Percentiles rank a stretch among this genome's conserved stretches.
phyloP scores from a whole-genome alignment of 2,888 invertebrate species.

The Spodoptera picta region DNA sequence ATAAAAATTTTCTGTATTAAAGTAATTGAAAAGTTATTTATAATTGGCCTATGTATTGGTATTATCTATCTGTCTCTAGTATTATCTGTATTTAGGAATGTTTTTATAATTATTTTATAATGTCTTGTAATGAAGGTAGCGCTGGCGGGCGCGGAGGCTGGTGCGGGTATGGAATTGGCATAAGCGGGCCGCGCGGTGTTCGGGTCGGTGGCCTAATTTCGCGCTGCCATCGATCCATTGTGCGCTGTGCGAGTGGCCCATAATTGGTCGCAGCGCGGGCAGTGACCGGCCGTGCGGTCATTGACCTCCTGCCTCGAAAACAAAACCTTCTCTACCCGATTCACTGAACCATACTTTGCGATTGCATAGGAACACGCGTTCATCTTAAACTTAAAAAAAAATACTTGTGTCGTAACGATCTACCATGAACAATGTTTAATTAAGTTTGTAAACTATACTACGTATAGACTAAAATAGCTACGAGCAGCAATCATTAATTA shows the following conservation, averaged over 20 bases:
- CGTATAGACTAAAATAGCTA: conserved; percentile 2
- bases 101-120: conserved; percentile 7
- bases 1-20: too few species aligned
- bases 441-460: conserved; percentile 28
- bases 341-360: conserved; percentile 60
- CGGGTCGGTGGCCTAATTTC: conserved; percentile 85
- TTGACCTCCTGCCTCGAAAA: conserved; percentile 84
- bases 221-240: conserved; percentile 88
- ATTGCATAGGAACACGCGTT: conserved; percentile 38
- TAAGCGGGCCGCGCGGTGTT: conserved; percentile 64
- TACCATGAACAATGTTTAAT: neutral
- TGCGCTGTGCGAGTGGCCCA: conserved; percentile 88
- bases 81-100: neutral
- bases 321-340: conserved; percentile 78
- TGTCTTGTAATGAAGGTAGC: conserved; percentile 15
- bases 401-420: neutral
- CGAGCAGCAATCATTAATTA: conserved; percentile 7
- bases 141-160: conserved; percentile 58
- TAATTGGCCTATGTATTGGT: too few species aligned
- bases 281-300: conserved; percentile 86
- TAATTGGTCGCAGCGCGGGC: conserved; percentile 88
- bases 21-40: too few species aligned
- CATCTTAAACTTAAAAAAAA: conserved; percentile 16
- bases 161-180: conserved; percentile 60
- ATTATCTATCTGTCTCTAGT: too few species aligned